Evolutionary conservation across 2,113 vertebrate species (phyloP), one percentile per base, ranked within the genome.

Genomic region (Bolborhynchus lineola): DNA sequence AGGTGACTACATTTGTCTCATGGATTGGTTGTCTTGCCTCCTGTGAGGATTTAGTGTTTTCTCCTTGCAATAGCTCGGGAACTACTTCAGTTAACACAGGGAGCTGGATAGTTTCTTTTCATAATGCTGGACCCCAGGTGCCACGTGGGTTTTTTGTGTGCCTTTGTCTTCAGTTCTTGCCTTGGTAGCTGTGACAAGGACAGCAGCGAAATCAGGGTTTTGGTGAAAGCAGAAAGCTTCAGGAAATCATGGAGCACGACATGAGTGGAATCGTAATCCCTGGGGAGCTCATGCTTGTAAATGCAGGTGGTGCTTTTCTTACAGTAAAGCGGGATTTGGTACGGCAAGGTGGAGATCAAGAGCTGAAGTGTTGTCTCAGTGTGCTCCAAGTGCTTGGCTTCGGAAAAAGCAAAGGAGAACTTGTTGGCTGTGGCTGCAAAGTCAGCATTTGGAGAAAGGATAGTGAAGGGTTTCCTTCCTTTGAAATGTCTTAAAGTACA

Each of bases 361-460:
- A 88, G 6, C 41, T 62, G 31, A 72, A 59, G 13, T 33, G 13
- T 28, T 76, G 47, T 62, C 49, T 69, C 5, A 5, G 14, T 71
- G 39, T 74, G 46, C 71, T 59, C 11, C 31, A 29, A 76, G 68
- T 25, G 25, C 57, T 74, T 72, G 78, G 13, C 39, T 16, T 62
- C 44, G 79, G 21, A 44, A 75, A 85, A 93, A 81, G 71, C n/a
- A 59, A 81, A 86, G 57, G 62, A 92, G 86, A 94, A 74, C 65
- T 91, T 81, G 64, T 78, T 79, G 82, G 72, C 42, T 91, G 76
- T 52, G 71, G 49, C 75, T 96, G 84, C 90, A 21, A 50, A 59
- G 68, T 96, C 96, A 97, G 93, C 93, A 67, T 88, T 89, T 87
- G 62, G 78, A 69, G 74, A 71, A 71, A 60, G 46, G 70, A 50